A percentile compares a stretch with the other conserved stretches of the same genome.
phyloP scores from a whole-genome alignment of 2,113 vertebrate species.

The Spea multiplicata region DNA sequence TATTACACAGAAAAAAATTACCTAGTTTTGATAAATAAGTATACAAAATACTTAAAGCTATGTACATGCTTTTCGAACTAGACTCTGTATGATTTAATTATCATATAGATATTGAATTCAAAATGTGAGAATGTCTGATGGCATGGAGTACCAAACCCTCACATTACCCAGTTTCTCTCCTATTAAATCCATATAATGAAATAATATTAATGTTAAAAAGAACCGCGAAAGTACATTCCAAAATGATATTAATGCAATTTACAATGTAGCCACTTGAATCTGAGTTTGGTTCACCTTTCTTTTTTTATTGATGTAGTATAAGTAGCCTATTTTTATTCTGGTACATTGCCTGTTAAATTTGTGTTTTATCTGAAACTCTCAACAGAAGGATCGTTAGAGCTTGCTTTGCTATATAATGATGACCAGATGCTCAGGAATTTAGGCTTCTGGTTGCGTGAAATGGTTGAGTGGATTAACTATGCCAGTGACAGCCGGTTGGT shows the following conservation, averaged over 20 bases:
- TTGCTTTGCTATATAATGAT: conserved; percentile 51
- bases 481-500: conserved; percentile 41
- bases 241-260: conserved; percentile 15
- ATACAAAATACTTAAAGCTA: too few species aligned
- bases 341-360: conserved; percentile 32
- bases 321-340: conserved; percentile 37
- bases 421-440: conserved; percentile 48
- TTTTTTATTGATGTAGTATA: conserved; percentile 18
- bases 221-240: conserved; percentile 22
- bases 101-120: too few species aligned
- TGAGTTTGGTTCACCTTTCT: conserved; percentile 16
- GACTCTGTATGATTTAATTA: too few species aligned
- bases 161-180: too few species aligned
- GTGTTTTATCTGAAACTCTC: conserved; percentile 36
- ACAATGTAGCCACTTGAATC: not conserved
- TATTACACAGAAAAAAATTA: too few species aligned
- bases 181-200: not conserved
- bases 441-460: conserved; percentile 34
- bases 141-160: too few species aligned
- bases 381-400: conserved; percentile 38
- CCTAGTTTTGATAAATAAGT: too few species aligned
- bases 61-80: too few species aligned
- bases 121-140: too few species aligned
- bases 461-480: conserved; percentile 35
- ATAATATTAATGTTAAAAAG: conserved; percentile 30